Conservation (phyloP, 2,888 invertebrate genomes). For the Spilosoma lubricipeda region DNA sequence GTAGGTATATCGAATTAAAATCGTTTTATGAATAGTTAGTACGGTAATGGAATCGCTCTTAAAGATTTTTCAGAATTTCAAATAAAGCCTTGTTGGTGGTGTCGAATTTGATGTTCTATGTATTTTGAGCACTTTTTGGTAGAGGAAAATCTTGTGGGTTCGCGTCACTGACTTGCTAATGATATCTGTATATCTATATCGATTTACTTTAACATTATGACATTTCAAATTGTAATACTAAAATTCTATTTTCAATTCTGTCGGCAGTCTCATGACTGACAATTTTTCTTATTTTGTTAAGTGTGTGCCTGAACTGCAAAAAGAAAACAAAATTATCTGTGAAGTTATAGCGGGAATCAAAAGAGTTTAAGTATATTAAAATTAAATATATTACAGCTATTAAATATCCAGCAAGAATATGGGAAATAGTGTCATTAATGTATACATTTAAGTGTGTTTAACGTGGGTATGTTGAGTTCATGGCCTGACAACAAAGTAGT, state of each 20-base stretch:
- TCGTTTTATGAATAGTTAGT: neutral
- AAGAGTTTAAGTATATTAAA: neutral
- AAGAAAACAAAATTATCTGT: neutral
- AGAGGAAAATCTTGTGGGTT: no score
- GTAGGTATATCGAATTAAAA: neutral
- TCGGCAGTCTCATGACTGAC: no score
- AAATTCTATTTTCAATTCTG: no score
- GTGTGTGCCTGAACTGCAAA: neutral
- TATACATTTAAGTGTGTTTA: constrained; percentile 39
- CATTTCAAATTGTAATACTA: no score
- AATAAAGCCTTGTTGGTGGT: neutral
- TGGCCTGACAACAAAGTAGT: constrained; percentile 36
- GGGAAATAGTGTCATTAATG: constrained; percentile 28
- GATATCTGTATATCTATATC: no score
- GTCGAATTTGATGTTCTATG: neutral
- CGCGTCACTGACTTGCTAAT: no score
- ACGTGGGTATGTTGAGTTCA: constrained; percentile 20
- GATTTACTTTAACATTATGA: no score
- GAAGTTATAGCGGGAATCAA: neutral
- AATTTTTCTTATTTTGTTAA: neutral
- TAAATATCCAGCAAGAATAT: constrained; percentile 16
- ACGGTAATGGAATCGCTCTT: neutral
- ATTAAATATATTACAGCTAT: constrained; percentile 9
- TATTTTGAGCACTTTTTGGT: neutral
- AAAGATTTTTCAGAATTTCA: neutral